These are phyloP conservation scores for Sitophilus oryzae DNA, from an alignment of 1,140 invertebrate genomes.

Conservation along the genomic window DNA sequence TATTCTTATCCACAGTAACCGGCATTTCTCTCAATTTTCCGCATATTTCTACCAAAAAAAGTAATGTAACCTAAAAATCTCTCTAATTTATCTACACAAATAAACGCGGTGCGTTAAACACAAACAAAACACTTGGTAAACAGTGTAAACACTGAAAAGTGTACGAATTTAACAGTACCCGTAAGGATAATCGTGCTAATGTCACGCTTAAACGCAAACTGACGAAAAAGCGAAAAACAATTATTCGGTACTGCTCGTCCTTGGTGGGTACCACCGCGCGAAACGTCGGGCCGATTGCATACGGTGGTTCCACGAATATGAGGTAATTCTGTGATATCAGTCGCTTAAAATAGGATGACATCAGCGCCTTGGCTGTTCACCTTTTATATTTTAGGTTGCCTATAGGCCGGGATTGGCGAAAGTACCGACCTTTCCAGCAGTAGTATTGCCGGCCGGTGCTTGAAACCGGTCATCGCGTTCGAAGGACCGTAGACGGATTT, in stretches of 20 bases:
- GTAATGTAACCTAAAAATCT: background rate
- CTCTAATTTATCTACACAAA: no score
- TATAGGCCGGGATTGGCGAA: background rate
- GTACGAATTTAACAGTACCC: background rate
- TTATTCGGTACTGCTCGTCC: background rate
- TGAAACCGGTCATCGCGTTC: background rate
- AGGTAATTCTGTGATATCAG: conserved; percentile 21
- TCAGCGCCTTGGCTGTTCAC: conserved; percentile 29
- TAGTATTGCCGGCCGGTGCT: background rate
- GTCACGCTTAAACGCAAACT: background rate
- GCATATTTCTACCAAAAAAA: background rate
- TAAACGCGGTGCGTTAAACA: no score
- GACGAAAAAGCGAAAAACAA: no score
- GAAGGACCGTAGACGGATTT: background rate
- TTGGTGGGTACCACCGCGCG: conserved; percentile 6
- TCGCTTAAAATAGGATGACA: conserved; percentile 24
- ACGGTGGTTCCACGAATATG: conserved; percentile 8
- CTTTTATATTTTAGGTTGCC: conserved; percentile 22
- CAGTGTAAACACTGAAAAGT: background rate
- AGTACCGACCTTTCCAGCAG: background rate
- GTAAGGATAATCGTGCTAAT: background rate
- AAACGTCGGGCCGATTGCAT: conserved; percentile 15
- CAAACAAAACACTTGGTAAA: no score
- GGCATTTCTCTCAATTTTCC: background rate
- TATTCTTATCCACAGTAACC: background rate